A percentile compares a stretch with the other conserved stretches of the same genome.
Conservation (phyloP, 2,797 vertebrate species). For the Leucoraja ocellata region DNA sequence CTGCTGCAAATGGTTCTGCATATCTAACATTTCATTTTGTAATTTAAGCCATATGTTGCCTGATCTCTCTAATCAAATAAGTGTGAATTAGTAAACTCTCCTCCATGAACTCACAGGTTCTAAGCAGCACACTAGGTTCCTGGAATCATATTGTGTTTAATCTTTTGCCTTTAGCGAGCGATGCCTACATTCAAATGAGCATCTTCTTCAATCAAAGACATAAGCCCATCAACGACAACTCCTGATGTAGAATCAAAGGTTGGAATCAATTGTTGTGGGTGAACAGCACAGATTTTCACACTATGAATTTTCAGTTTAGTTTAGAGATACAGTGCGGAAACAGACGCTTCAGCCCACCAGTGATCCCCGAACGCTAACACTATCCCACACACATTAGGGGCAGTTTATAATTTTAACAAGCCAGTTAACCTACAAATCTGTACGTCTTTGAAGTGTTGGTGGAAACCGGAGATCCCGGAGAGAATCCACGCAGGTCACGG, state of each 20-base stretch:
- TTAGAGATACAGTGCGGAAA: too few relatives aligned
- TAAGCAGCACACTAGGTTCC: background rate
- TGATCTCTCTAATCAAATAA: constrained; percentile 35
- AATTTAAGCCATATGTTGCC: constrained; percentile 31
- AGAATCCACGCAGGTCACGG: too few relatives aligned
- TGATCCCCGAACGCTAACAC: too few relatives aligned
- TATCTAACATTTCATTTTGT: constrained; percentile 27
- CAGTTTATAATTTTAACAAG: too few relatives aligned
- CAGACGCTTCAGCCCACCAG: too few relatives aligned
- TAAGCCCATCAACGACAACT: background rate
- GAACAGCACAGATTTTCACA: background rate
- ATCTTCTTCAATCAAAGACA: constrained; percentile 1
- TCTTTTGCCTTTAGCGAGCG: background rate
- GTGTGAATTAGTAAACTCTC: constrained; percentile 23
- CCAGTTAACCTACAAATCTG: too few relatives aligned
- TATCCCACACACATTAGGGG: too few relatives aligned
- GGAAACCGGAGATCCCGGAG: too few relatives aligned
- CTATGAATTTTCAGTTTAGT: too few relatives aligned
- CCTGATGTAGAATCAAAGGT: background rate
- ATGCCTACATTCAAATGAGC: background rate
- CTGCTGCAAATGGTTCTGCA: constrained; percentile 21
- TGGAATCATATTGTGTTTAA: constrained; percentile 13
- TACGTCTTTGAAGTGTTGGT: too few relatives aligned
- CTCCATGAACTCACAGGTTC: constrained; percentile 14
- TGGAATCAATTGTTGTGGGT: background rate